Base-by-base conservation (phyloP, 2,113 vertebrate species). In the Osmerus mordax region DNA sequence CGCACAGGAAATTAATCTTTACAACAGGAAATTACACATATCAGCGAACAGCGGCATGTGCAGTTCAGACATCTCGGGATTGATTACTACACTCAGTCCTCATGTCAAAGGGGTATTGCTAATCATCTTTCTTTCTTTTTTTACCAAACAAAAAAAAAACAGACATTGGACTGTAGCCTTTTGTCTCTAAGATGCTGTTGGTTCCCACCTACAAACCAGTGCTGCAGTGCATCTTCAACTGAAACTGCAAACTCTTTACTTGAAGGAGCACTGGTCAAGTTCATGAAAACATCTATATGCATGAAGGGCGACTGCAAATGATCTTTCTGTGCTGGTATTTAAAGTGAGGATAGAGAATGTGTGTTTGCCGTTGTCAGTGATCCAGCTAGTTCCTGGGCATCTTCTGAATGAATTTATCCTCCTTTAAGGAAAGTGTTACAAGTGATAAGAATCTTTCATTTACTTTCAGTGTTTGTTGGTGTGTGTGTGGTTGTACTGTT, bases 381-480 rank as follows among this genome's bases (percentile, higher is more conserved):
- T 62, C 12, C 21, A 21, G n/a, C 6, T 18, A 56, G 54, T 15
- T 62, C 28, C 60, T 62, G 60, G 23, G 18, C 28, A 6, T 64
- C 32, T 18, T 36, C 9, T 47, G 41, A 47, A 47, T 47, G 41
- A 12, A 47, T 7, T 67, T 14, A 67, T 36, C 25, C 66, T 70
- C 61, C 72, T 61, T 77, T 47, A 29, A 73, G 63, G 55, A 60
- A 76, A 77, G 23, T 76, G 5, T 56, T 58, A 53, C 53, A 71
- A 81, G 74, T 64, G 71, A 81, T 75, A 70, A 72, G 74, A 58
- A 80, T 72, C 77, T 77, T 36, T 85, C 59, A 64, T 65, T 65
- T 63, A 69, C 69, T 75, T 81, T 65, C 81, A 78, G 62, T 86
- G 78, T 83, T 76, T 70, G 76, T 86, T 80, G 79, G 36, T 25